phyloP scores from a whole-genome alignment of 2,113 vertebrate genomes.

The Proterorhinus semilunaris region DNA sequence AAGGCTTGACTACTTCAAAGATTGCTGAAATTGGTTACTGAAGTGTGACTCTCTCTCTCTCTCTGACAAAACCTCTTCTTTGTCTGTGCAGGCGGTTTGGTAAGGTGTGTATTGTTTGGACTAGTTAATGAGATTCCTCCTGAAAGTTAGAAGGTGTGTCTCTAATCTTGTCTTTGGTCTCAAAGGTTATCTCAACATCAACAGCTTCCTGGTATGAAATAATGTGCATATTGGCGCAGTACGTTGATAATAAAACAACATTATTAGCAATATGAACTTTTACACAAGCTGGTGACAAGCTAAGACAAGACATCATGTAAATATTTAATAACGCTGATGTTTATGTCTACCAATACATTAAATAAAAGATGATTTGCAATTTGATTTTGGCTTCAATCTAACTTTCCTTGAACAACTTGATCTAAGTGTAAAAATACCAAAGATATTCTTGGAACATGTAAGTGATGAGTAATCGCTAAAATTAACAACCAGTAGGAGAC shows the following conservation, averaged over 20 bases:
- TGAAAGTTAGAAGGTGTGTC: background rate
- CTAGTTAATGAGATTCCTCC: background rate
- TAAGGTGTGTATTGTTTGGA: background rate
- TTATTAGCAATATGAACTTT: too few relatives aligned
- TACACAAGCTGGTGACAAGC: background rate
- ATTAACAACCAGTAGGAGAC: slow-evolving; percentile 4
- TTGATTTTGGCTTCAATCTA: background rate
- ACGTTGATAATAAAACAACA: too few relatives aligned
- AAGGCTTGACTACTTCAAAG: background rate
- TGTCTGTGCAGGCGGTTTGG: background rate
- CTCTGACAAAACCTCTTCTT: background rate
- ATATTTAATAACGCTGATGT: background rate
- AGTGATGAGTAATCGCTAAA: slow-evolving; percentile 2
- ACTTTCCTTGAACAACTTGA: background rate
- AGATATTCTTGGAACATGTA: background rate
- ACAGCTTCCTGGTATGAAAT: too few relatives aligned
- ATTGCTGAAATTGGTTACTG: background rate
- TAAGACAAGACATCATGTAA: background rate
- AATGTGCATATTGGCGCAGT: too few relatives aligned
- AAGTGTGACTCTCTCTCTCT: background rate
- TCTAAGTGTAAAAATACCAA: background rate
- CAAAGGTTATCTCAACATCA: too few relatives aligned
- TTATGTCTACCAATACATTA: background rate
- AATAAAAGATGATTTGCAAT: background rate
- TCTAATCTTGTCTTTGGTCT: background rate